phyloP scores from a whole-genome alignment of 1,140 invertebrate species.

The Drosophila virilis region DNA sequence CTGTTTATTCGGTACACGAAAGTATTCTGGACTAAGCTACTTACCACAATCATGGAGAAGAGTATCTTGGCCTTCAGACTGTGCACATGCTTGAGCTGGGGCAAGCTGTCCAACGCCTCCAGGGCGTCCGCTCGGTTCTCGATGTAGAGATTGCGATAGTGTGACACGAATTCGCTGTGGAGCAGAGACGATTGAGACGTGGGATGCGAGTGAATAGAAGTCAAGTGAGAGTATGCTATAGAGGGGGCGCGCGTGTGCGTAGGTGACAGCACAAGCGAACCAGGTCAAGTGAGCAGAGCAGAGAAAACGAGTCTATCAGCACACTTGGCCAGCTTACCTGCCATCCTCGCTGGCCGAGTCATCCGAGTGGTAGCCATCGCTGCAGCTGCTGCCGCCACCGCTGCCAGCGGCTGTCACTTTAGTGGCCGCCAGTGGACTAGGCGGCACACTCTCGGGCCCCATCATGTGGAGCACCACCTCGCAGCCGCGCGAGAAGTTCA shows the following conservation, averaged over 20 bases:
- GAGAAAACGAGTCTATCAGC: neutral
- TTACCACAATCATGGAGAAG: constrained; percentile 97
- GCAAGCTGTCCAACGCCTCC: constrained; percentile 91
- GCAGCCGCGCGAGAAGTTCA: constrained; percentile 93
- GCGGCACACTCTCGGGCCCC: constrained; percentile 84
- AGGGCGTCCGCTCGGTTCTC: constrained; percentile 93
- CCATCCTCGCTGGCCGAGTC: constrained; percentile 90
- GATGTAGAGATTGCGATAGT: constrained; percentile 93
- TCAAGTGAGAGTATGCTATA: constrained; percentile 21
- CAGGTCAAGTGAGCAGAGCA: constrained; percentile 57
- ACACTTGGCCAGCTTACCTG: constrained; percentile 73
- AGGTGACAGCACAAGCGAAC: constrained; percentile 47
- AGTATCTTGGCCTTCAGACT: constrained; percentile 97
- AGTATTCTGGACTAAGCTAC: constrained; percentile 78
- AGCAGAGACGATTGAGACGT: constrained; percentile 37
- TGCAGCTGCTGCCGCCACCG: constrained; percentile 86
- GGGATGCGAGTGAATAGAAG: constrained; percentile 12
- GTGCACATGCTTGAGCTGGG: constrained; percentile 91
- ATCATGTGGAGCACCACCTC: constrained; percentile 91
- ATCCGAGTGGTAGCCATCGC: constrained; percentile 92
- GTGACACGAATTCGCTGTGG: constrained; percentile 88
- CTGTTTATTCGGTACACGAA: too few relatives aligned
- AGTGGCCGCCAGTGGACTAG: constrained; percentile 42
- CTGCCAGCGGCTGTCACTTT: constrained; percentile 83
- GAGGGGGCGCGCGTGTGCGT: constrained; percentile 30